Evolutionary conservation across 2,113 vertebrate genomes (phyloP).

Genomic region (Thymallus thymallus): DNA sequence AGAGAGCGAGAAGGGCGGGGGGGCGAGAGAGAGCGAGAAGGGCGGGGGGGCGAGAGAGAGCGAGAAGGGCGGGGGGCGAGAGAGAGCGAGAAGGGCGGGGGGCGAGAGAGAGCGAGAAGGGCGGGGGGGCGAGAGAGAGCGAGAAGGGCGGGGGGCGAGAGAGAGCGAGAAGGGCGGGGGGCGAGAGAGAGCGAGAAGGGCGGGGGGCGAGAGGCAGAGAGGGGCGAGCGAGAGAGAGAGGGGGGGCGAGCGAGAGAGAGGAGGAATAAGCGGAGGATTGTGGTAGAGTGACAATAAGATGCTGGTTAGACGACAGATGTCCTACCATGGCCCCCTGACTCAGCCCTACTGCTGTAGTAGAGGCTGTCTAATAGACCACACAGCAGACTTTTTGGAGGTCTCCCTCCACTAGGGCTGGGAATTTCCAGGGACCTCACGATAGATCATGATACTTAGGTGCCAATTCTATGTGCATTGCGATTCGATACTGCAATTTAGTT

Average conservation of each 20-base stretch:
- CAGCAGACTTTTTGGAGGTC: too few species aligned
- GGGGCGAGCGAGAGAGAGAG: slow-evolving; percentile 26
- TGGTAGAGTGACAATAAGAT: not conserved
- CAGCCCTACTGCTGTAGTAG: slow-evolving; percentile 42
- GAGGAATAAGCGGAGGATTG: not conserved
- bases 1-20: not conserved
- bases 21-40: slow-evolving; percentile 1
- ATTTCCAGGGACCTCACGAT: too few species aligned
- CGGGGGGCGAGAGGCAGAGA: slow-evolving; percentile 24
- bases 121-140: slow-evolving; percentile 28
- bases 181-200: slow-evolving; percentile 41
- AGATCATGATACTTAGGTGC: too few species aligned
- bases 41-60: not conserved
- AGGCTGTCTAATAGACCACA: not conserved
- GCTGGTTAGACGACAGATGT: slow-evolving; percentile 9
- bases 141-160: slow-evolving; percentile 8
- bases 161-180: not conserved
- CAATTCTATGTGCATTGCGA: too few species aligned
- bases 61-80: too few species aligned
- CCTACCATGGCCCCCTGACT: not conserved
- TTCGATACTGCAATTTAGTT: too few species aligned
- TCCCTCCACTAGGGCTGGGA: too few species aligned
- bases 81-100: not conserved
- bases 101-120: not conserved
- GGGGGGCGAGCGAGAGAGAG: slow-evolving; percentile 7